Conservation (phyloP, 2,888 invertebrate genomes). For the Cephalotes varians region DNA sequence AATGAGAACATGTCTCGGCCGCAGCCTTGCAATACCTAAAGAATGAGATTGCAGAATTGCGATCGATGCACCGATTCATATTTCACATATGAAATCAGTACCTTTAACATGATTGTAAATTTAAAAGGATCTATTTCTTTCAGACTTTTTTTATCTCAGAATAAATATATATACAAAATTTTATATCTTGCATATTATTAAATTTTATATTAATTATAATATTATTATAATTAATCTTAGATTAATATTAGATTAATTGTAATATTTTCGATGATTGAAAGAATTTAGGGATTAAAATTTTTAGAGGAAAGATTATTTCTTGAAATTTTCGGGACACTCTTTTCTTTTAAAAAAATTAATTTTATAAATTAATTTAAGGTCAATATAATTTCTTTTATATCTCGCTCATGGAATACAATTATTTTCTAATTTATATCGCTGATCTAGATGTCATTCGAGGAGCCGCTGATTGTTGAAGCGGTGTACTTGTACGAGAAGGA, state of each 20-base stretch:
- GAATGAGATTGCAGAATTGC: neutral
- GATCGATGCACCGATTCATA: neutral
- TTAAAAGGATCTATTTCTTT: neutral
- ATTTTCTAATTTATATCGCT: neutral
- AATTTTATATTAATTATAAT: neutral
- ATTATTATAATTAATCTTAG: no score
- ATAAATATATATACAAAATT: neutral
- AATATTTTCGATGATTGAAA: neutral
- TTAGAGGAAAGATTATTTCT: neutral
- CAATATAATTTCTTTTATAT: neutral
- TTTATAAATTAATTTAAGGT: neutral
- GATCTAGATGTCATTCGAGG: slow-evolving; percentile 78
- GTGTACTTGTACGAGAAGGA: slow-evolving; percentile 90
- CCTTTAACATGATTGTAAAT: neutral
- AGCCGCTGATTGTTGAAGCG: slow-evolving; percentile 87
- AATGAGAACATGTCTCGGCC: slow-evolving; percentile 30
- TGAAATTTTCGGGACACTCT: neutral
- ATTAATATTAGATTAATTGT: no score
- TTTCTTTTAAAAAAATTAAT: neutral
- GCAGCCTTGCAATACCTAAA: neutral
- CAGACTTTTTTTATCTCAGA: neutral
- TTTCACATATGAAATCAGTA: neutral
- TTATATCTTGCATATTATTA: neutral
- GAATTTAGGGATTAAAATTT: neutral
- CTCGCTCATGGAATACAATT: neutral